These are phyloP conservation scores for Papilio protenor DNA, from an alignment of 2,888 invertebrate genomes.

Conservation along the genomic window DNA sequence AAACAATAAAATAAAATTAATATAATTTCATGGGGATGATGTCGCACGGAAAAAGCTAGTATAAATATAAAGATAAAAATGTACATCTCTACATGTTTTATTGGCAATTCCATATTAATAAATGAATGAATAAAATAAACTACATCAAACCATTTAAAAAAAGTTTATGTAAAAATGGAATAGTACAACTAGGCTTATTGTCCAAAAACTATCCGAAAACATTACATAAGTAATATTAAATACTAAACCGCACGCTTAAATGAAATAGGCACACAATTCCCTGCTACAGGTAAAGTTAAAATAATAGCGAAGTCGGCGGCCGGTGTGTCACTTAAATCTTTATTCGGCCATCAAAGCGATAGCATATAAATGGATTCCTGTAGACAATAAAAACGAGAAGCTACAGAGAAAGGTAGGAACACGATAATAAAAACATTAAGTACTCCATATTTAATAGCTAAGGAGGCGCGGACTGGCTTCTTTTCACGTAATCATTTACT, in stretches of 20 bases:
- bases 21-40: no score
- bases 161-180: no score
- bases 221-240: background rate
- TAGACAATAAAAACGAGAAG: background rate
- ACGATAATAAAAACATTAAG: background rate
- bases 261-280: background rate
- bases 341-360: background rate
- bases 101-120: no score
- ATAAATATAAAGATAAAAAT: background rate
- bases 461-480: no score
- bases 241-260: background rate
- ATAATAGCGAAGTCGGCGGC: background rate
- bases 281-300: background rate
- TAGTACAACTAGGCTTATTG: no score
- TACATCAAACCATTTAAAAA: no score
- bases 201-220: background rate
- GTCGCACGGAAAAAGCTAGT: no score
- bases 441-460: no score
- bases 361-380: background rate
- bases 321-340: slow-evolving; percentile 11
- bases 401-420: background rate
- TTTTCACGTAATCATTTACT: no score
- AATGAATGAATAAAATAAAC: no score
- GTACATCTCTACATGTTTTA: background rate
- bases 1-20: no score